Conservation (phyloP, 2,797 vertebrate species). For the Fratercula arctica region DNA sequence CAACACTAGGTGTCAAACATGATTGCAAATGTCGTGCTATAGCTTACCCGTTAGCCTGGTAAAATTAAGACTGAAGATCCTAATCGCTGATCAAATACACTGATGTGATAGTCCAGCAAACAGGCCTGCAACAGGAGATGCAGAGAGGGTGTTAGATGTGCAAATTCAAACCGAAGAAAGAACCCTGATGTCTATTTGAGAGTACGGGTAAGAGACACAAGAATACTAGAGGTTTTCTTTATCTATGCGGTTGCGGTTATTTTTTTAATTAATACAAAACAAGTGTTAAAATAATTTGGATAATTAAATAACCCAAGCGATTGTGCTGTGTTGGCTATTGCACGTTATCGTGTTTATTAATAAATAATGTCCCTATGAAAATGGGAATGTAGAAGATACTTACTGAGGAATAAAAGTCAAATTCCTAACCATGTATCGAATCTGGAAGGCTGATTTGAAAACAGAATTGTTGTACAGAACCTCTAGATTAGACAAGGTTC, state of each 20-base stretch:
- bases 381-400: background rate
- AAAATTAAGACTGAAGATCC: background rate
- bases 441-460: background rate
- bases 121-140: background rate
- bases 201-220: background rate
- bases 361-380: background rate
- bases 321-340: background rate
- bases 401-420: background rate
- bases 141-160: background rate
- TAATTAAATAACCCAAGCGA: background rate
- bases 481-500: background rate
- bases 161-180: background rate
- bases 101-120: background rate
- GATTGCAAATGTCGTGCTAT: accelerated
- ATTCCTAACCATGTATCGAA: background rate
- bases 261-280: background rate
- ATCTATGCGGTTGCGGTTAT: background rate
- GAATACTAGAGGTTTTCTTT: background rate
- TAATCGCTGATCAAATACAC: background rate
- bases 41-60: background rate
- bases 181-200: background rate
- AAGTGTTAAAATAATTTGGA: background rate
- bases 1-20: accelerated
- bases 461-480: background rate
- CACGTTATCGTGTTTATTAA: background rate